Evolutionary conservation across 1,140 invertebrate genomes (phyloP).

Genomic region (Drosophila varians): DNA sequence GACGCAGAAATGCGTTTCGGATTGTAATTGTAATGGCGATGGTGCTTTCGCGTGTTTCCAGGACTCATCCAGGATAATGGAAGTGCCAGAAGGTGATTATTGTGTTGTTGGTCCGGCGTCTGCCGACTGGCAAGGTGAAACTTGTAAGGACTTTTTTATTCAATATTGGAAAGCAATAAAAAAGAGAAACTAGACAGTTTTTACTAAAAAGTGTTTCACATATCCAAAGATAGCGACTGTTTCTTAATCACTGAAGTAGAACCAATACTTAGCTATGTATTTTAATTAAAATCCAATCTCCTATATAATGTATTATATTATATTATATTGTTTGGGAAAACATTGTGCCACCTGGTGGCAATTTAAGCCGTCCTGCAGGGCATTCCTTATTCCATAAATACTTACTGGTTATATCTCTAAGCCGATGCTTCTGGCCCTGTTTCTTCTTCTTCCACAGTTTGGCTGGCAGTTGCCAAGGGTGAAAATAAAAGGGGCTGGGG

Average conservation of each 20-base stretch:
- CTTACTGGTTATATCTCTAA: slow-evolving; percentile 25
- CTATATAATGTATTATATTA: too few relatives aligned
- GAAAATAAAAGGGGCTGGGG: slow-evolving; percentile 1
- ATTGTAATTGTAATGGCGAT: slow-evolving; percentile 17
- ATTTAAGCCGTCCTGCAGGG: slow-evolving; percentile 8
- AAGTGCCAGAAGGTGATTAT: background rate
- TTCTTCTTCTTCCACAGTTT: background rate
- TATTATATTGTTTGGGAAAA: too few relatives aligned
- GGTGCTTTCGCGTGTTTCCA: slow-evolving; percentile 4
- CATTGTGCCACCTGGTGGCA: background rate
- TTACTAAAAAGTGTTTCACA: too few relatives aligned
- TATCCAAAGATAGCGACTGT: too few relatives aligned
- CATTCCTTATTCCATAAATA: slow-evolving; percentile 24
- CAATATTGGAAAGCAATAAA: background rate
- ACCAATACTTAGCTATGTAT: background rate
- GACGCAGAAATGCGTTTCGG: slow-evolving; percentile 24
- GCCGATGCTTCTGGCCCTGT: slow-evolving; percentile 4
- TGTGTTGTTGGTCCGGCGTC: background rate
- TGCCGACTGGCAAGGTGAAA: background rate
- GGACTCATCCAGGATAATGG: background rate
- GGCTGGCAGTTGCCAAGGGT: slow-evolving; percentile 14
- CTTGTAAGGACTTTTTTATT: background rate
- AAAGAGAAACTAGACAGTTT: too few relatives aligned
- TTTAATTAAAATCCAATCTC: too few relatives aligned
- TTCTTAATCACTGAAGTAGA: too few relatives aligned